phyloP scores from a whole-genome alignment of 1,140 invertebrate species.

The Triops cancriformis region DNA sequence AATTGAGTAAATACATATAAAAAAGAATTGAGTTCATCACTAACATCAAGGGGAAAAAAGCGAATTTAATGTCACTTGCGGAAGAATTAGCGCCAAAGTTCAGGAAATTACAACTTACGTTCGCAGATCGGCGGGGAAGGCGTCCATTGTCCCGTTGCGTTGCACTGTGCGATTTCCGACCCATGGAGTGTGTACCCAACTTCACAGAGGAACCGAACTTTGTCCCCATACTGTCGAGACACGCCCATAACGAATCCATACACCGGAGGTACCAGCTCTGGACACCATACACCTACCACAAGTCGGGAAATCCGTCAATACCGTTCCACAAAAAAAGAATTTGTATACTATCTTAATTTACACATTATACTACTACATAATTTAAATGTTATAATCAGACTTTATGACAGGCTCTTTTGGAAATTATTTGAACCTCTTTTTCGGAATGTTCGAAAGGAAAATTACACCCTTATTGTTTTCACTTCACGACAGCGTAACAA shows the following conservation, averaged over 20 bases:
- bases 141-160: constrained; percentile 33
- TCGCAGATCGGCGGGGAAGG: constrained; percentile 32
- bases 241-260: constrained; percentile 32
- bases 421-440: no score
- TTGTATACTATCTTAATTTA: constrained; percentile 19
- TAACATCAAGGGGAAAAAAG: background rate
- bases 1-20: no score
- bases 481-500: no score
- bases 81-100: background rate
- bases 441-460: no score
- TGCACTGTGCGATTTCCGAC: constrained; percentile 26
- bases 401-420: no score
- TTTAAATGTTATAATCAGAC: no score
- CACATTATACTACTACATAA: background rate
- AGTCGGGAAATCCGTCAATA: background rate
- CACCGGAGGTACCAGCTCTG: constrained; percentile 29
- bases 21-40: no score
- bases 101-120: no score
- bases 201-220: constrained; percentile 33
- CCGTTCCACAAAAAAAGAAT: background rate
- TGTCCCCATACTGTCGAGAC: constrained; percentile 27
- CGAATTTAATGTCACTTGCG: background rate
- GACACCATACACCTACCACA: constrained; percentile 28
- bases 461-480: no score
- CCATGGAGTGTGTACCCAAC: constrained; percentile 34